phyloP scores from a whole-genome alignment of 1,140 invertebrate genomes.

The Orchestia grillus region DNA sequence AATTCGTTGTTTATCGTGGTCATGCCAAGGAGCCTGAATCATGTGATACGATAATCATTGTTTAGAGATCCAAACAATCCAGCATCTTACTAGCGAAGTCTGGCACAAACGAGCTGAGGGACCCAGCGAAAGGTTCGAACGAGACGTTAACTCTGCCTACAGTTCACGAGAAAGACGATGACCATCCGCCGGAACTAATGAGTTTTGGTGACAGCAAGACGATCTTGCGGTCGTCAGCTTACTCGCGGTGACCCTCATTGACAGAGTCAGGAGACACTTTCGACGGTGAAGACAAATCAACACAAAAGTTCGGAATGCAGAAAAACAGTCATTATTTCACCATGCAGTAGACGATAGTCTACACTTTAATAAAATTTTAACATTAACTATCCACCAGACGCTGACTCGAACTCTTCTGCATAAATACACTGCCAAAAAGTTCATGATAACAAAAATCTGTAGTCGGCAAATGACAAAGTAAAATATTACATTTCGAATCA shows the following conservation, averaged over 20 bases:
- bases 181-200: constrained; percentile 54
- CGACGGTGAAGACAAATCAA: neutral
- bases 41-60: neutral
- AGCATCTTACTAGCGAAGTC: neutral
- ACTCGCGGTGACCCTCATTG: constrained; percentile 33
- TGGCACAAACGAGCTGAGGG: neutral
- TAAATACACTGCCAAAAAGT: neutral
- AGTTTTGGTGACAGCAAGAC: constrained; percentile 52
- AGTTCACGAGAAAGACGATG: constrained; percentile 18
- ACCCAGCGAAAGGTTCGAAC: neutral
- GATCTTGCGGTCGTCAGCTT: constrained; percentile 52
- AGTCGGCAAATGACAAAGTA: neutral
- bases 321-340: neutral
- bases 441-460: neutral
- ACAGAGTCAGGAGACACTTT: neutral
- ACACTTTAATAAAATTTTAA: neutral
- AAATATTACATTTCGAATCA: neutral
- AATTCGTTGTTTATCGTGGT: neutral
- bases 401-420: neutral
- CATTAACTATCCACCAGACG: neutral
- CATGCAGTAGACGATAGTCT: neutral
- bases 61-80: neutral
- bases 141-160: neutral
- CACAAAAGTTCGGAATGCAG: neutral
- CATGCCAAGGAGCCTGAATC: neutral